Evolutionary conservation across 2,888 invertebrate genomes (phyloP).

Genomic region (Lepetodrilus schrolli): DNA sequence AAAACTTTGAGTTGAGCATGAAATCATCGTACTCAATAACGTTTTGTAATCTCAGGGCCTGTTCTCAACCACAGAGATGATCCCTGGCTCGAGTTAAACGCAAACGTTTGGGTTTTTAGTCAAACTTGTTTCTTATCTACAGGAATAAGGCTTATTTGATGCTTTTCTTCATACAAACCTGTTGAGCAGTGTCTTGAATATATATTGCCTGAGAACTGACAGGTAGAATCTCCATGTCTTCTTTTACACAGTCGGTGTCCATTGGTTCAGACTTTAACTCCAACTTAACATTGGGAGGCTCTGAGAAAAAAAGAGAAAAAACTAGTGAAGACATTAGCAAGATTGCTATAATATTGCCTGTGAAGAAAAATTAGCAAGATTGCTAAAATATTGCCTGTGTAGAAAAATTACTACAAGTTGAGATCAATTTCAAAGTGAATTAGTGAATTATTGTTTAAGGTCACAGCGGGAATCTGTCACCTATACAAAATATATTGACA

Average conservation of each 20-base stretch:
- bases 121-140: no score
- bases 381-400: no score
- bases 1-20: no score
- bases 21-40: no score
- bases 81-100: no score
- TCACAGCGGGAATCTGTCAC: neutral
- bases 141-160: no score
- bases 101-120: neutral
- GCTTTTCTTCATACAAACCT: no score
- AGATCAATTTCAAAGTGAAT: neutral
- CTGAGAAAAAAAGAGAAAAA: conserved; percentile 13
- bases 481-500: neutral
- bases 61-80: no score
- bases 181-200: conserved; percentile 55
- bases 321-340: neutral
- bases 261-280: conserved; percentile 38
- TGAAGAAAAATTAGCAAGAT: no score
- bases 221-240: conserved; percentile 41
- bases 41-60: no score
- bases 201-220: conserved; percentile 47
- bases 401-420: no score
- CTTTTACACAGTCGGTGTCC: neutral
- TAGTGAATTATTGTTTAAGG: neutral
- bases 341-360: no score
- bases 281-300: conserved; percentile 42